Percentiles rank a stretch among this genome's conserved stretches.
phyloP scores from a whole-genome alignment of 2,113 vertebrate species.

The Sciurus niger region DNA sequence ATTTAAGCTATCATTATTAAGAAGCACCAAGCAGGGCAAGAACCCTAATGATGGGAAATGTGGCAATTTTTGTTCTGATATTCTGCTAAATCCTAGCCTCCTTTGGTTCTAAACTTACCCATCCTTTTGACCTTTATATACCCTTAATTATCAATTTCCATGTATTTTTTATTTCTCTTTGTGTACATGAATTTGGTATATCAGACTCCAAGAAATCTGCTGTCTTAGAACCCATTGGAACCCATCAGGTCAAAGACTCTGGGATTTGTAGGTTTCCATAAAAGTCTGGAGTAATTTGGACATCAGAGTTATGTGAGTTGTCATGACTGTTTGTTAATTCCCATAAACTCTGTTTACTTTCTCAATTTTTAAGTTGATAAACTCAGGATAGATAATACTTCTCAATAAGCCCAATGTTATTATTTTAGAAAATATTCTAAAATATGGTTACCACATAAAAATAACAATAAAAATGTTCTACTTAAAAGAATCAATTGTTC shows the following conservation, averaged over 20 bases:
- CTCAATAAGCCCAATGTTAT: not conserved
- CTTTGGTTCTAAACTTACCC: not conserved
- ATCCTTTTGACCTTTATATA: not conserved
- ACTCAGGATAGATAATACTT: not conserved
- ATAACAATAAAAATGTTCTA: not conserved
- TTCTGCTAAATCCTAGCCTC: not conserved
- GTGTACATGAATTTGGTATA: not conserved
- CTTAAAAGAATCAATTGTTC: not conserved
- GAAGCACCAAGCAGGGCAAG: not conserved
- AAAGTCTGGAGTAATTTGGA: not conserved
- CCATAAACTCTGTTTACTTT: not conserved
- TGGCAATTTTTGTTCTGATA: not conserved
- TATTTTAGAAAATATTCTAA: not conserved
- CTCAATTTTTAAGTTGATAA: not conserved
- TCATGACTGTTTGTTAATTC: not conserved
- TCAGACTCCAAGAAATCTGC: not conserved
- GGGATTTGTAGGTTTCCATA: not conserved
- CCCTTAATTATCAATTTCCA: not conserved
- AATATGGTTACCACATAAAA: not conserved
- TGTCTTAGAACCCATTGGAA: not conserved
- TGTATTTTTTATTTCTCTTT: not conserved
- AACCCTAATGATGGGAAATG: not conserved
- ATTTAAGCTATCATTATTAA: not conserved
- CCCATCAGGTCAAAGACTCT: not conserved
- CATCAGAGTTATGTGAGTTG: not conserved